Conservation (phyloP, 2,113 vertebrate species). For the Cavia porcellus region DNA sequence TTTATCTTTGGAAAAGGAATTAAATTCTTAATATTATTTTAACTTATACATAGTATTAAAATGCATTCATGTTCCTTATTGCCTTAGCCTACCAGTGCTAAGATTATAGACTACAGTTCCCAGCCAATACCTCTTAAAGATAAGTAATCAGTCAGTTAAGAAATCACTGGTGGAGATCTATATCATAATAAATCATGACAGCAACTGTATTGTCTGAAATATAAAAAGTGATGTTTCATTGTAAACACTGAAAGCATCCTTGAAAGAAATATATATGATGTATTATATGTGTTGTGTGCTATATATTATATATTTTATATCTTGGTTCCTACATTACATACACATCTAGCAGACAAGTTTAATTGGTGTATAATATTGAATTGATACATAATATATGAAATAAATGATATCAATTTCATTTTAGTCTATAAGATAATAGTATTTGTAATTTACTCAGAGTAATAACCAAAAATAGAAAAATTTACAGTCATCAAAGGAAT, state of each 20-base stretch:
- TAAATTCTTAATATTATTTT: constrained; percentile 25
- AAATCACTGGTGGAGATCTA: not conserved
- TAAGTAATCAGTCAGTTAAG: not conserved
- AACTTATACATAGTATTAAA: not conserved
- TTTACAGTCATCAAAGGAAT: constrained; percentile 6
- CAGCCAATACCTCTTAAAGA: not conserved
- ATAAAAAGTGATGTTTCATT: constrained; percentile 40
- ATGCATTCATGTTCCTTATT: constrained; percentile 15
- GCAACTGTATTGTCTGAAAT: not conserved
- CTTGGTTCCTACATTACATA: not conserved
- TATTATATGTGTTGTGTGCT: not conserved
- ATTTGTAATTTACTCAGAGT: constrained; percentile 17
- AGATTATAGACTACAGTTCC: not conserved
- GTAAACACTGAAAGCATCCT: not conserved
- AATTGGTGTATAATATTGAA: not conserved
- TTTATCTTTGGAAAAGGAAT: not conserved
- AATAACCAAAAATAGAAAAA: not conserved
- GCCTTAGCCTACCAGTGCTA: not conserved
- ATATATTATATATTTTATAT: not conserved
- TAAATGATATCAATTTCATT: not conserved
- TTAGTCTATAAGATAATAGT: not conserved
- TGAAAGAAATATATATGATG: not conserved
- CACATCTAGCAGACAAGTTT: not conserved
- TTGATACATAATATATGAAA: not conserved
- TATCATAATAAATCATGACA: constrained; percentile 33